Conservation (phyloP, 1,140 invertebrate species). For the Holotrichia oblita region DNA sequence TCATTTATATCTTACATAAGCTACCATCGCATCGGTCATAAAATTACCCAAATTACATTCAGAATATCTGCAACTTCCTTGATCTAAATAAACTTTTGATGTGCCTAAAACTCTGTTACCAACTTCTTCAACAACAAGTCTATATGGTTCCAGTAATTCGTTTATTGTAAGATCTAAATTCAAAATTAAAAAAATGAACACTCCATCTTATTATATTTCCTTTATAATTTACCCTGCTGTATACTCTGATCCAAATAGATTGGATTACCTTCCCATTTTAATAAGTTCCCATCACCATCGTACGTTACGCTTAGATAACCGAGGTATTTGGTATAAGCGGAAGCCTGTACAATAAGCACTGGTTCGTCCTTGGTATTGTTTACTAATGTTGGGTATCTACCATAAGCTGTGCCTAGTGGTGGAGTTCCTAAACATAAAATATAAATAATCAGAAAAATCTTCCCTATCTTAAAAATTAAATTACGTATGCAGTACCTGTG, state of each 20-base stretch:
- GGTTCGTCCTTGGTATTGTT: constrained; percentile 62
- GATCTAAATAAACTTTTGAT: constrained; percentile 70
- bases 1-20: constrained; percentile 53
- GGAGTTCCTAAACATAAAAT: constrained; percentile 34
- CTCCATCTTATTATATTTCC: too few species aligned
- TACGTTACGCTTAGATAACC: constrained; percentile 79
- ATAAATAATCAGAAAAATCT: background rate
- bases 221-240: constrained; percentile 66
- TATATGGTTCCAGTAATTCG: constrained; percentile 68
- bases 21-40: constrained; percentile 75
- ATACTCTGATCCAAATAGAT: constrained; percentile 74
- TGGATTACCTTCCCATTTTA: constrained; percentile 76
- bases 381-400: constrained; percentile 66
- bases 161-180: constrained; percentile 70
- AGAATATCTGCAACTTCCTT: constrained; percentile 71
- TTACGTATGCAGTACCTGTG: constrained; percentile 50
- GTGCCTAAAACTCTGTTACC: constrained; percentile 67
- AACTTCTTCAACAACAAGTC: constrained; percentile 64
- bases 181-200: too few species aligned
- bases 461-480: background rate
- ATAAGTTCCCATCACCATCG: constrained; percentile 75
- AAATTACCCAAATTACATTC: constrained; percentile 89
- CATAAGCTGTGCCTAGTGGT: constrained; percentile 61
- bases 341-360: constrained; percentile 78
- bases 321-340: constrained; percentile 77